Conservation (phyloP, 2,113 vertebrate genomes). For the Irena cyanogastra region DNA sequence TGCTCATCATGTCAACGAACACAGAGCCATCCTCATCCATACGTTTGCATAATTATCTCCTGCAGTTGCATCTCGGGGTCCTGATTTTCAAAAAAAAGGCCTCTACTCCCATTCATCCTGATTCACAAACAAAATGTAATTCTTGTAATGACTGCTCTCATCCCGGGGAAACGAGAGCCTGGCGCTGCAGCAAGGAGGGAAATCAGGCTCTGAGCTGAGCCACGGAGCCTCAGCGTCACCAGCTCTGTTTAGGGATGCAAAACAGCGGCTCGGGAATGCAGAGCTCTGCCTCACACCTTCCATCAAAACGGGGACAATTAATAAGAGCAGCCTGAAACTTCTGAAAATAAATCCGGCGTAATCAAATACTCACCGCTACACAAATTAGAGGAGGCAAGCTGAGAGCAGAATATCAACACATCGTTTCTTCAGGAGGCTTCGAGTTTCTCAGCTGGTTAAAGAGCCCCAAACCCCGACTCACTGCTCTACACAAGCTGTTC, state of each 20-base stretch:
- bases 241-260: slow-evolving; percentile 48
- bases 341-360: slow-evolving; percentile 68
- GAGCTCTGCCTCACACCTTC: slow-evolving; percentile 6
- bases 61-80: neutral
- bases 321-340: slow-evolving; percentile 65
- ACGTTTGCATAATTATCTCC: slow-evolving; percentile 40
- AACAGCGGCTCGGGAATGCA: slow-evolving; percentile 2
- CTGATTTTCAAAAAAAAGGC: slow-evolving; percentile 24
- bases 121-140: slow-evolving; percentile 27
- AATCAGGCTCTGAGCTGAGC: neutral
- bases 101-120: slow-evolving; percentile 30
- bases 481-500: neutral
- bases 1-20: slow-evolving; percentile 45
- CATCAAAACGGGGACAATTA: slow-evolving; percentile 56
- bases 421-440: slow-evolving; percentile 6
- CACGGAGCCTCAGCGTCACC: neutral
- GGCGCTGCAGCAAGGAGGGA: neutral
- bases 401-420: slow-evolving; percentile 54
- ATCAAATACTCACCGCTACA: slow-evolving; percentile 61
- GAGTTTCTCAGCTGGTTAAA: slow-evolving; percentile 13
- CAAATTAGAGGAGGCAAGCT: slow-evolving; percentile 35
- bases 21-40: slow-evolving; percentile 17
- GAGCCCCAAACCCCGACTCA: neutral
- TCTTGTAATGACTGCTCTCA: slow-evolving; percentile 36
- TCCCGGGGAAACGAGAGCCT: neutral